Evolutionary conservation across 2,113 vertebrate species (phyloP).

Genomic region (Phaethornis superciliosus): DNA sequence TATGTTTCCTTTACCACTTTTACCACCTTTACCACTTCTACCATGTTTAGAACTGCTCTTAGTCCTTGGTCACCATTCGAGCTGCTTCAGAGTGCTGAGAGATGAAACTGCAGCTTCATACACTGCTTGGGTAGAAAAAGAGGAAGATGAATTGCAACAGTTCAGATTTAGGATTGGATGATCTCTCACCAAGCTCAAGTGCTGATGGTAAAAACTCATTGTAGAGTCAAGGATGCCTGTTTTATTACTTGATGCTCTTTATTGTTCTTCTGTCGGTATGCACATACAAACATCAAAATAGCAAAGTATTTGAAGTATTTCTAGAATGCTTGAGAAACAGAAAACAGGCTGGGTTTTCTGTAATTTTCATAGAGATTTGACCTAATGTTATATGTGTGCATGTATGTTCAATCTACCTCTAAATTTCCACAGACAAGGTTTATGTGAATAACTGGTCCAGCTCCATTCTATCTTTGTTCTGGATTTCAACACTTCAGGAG

Average conservation of each 20-base stretch:
- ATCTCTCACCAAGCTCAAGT: neutral
- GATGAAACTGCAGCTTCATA: neutral
- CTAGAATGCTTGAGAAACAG: neutral
- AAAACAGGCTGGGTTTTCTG: neutral
- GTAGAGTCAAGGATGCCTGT: neutral
- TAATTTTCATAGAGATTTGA: neutral
- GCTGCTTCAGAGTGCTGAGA: neutral
- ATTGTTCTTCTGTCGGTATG: neutral
- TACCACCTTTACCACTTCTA: neutral
- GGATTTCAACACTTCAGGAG: constrained; percentile 18
- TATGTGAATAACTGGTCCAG: neutral
- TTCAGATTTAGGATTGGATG: neutral
- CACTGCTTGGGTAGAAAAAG: neutral
- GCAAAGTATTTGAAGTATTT: neutral
- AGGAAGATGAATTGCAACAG: neutral
- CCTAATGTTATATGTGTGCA: neutral
- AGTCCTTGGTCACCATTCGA: neutral
- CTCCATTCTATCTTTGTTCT: constrained; percentile 1
- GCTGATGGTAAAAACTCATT: neutral
- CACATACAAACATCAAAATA: neutral
- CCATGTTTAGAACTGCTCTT: neutral
- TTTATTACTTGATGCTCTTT: neutral
- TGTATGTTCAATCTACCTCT: neutral
- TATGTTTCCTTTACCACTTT: constrained; percentile 6
- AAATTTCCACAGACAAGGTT: neutral